Evolutionary conservation across 2,797 vertebrate species (phyloP).

Genomic region (Sandelia bainsii): DNA sequence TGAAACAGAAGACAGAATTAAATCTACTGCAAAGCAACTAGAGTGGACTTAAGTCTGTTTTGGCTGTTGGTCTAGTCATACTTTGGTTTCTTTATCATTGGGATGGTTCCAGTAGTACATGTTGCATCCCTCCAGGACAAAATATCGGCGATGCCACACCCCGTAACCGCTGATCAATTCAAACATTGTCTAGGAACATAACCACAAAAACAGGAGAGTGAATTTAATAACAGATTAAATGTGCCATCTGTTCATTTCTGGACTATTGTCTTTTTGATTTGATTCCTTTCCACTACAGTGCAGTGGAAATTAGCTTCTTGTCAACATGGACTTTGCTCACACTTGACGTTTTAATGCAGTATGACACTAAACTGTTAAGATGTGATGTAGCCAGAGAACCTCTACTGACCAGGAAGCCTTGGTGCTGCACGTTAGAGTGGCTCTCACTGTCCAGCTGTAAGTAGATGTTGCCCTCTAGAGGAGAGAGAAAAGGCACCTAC

Average conservation of each 20-base stretch:
- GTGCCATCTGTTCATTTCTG: no score
- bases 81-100: conserved; percentile 83
- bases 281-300: background rate
- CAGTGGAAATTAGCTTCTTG: background rate
- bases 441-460: conserved; percentile 79
- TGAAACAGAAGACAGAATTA: background rate
- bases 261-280: background rate
- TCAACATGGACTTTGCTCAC: no score
- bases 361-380: background rate
- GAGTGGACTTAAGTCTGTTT: background rate
- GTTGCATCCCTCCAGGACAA: conserved; percentile 75
- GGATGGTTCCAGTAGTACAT: conserved; percentile 86
- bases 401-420: conserved; percentile 86
- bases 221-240: background rate
- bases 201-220: background rate
- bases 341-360: background rate
- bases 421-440: conserved; percentile 81
- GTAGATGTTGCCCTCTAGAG: conserved; percentile 87
- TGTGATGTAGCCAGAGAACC: background rate
- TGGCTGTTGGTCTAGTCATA: conserved; percentile 16
- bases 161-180: conserved; percentile 84
- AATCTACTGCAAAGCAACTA: fast-evolving
- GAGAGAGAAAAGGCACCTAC: conserved; percentile 88
- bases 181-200: conserved; percentile 83
- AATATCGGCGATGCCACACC: conserved; percentile 86